These are phyloP conservation scores for Syngnathus floridae DNA, from an alignment of 2,113 vertebrate species.

Conservation along the genomic window DNA sequence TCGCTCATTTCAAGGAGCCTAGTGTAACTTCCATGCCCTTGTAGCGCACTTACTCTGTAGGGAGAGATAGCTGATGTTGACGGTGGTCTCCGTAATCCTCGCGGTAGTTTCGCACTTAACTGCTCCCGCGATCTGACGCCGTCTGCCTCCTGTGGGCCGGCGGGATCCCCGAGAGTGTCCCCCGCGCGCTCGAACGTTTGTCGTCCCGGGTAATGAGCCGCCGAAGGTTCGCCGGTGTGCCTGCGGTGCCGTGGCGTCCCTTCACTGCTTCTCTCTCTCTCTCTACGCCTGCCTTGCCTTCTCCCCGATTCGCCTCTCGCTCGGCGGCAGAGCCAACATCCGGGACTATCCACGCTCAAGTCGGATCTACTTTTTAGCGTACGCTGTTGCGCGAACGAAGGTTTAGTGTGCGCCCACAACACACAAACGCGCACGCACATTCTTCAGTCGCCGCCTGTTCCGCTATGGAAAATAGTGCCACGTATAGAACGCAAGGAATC, in stretches of 20 bases:
- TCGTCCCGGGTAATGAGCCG: slow-evolving; percentile 55
- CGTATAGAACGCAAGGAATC: not conserved
- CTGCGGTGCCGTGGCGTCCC: slow-evolving; percentile 65
- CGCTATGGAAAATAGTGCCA: slow-evolving; percentile 67
- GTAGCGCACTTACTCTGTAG: slow-evolving; percentile 72
- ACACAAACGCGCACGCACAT: not conserved
- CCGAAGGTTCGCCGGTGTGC: slow-evolving; percentile 61
- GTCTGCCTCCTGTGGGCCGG: slow-evolving; percentile 52
- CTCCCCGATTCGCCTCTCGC: slow-evolving; percentile 70
- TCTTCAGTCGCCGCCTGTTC: slow-evolving; percentile 40
- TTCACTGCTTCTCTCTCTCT: slow-evolving; percentile 60
- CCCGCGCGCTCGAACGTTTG: slow-evolving; percentile 44
- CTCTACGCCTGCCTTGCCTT: slow-evolving; percentile 46
- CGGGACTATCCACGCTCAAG: slow-evolving; percentile 61
- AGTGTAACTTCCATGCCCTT: slow-evolving; percentile 71
- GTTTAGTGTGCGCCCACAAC: slow-evolving; percentile 1
- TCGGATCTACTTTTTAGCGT: slow-evolving; percentile 74
- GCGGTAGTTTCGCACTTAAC: slow-evolving; percentile 63
- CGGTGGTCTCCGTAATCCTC: slow-evolving; percentile 63
- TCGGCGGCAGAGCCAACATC: slow-evolving; percentile 73
- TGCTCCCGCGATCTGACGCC: slow-evolving; percentile 46
- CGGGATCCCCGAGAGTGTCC: slow-evolving; percentile 44
- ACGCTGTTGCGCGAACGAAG: slow-evolving; percentile 44
- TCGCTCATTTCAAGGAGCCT: slow-evolving; percentile 71
- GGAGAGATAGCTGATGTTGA: slow-evolving; percentile 57